Evolutionary conservation across 1,140 invertebrate genomes (phyloP).

Genomic region (Hypothenemus hampei): DNA sequence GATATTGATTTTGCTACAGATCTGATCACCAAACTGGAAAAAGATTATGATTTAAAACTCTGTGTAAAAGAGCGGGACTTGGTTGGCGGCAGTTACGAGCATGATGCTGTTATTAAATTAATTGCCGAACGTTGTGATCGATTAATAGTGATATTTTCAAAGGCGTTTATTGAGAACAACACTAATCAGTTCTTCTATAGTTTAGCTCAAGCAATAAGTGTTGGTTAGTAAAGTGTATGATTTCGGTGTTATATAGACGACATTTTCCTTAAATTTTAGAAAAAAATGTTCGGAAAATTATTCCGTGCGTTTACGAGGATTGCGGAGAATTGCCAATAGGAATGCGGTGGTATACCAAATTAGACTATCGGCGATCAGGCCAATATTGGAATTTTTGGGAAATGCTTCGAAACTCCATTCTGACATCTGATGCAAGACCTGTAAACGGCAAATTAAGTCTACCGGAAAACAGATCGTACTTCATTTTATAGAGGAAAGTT

Average conservation of each 20-base stretch:
- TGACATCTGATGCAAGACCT: conserved; percentile 5
- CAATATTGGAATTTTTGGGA: conserved; percentile 60
- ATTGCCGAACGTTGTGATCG: conserved; percentile 63
- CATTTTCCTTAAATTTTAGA: conserved; percentile 44
- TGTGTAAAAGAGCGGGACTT: conserved; percentile 65
- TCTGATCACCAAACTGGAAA: conserved; percentile 59
- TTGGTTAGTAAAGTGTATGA: conserved; percentile 51
- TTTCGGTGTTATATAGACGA: not conserved
- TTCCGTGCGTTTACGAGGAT: conserved; percentile 59
- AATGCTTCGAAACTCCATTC: conserved; percentile 51
- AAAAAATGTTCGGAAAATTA: conserved; percentile 55
- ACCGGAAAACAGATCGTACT: conserved; percentile 20
- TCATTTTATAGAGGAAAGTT: too few relatives aligned
- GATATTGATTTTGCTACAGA: conserved; percentile 59
- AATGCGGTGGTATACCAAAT: conserved; percentile 51
- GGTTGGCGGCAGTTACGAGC: conserved; percentile 60
- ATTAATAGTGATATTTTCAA: conserved; percentile 66
- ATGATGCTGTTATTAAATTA: conserved; percentile 64
- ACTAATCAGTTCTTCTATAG: conserved; percentile 67
- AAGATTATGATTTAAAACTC: conserved; percentile 53
- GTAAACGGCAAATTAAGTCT: conserved; percentile 10
- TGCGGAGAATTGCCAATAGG: conserved; percentile 54
- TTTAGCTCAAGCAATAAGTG: conserved; percentile 67
- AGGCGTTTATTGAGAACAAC: conserved; percentile 62
- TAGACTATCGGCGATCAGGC: conserved; percentile 52